phyloP scores from a whole-genome alignment of 2,888 invertebrate species.

The Itoplectis maculator region DNA sequence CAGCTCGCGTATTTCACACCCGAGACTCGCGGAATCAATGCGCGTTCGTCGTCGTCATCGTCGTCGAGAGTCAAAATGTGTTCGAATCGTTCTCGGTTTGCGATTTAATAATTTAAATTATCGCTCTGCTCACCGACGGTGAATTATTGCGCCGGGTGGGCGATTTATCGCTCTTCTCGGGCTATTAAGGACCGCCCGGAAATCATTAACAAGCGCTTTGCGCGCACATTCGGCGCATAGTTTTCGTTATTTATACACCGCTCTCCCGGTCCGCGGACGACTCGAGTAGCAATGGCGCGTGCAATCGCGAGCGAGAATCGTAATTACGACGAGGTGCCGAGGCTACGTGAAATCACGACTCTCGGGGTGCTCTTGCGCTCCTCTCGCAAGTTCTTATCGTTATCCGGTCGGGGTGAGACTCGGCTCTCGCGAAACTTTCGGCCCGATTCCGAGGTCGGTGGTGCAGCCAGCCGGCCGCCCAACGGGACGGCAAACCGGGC shows the following conservation, averaged over 20 bases:
- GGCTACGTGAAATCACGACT: conserved; percentile 71
- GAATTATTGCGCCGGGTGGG: neutral
- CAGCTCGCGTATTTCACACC: neutral
- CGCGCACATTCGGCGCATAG: neutral
- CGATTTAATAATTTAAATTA: conserved; percentile 20
- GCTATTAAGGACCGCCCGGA: neutral
- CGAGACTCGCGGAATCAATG: conserved; percentile 20
- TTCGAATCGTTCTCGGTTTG: conserved; percentile 25
- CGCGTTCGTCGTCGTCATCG: conserved; percentile 30
- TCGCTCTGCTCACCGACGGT: neutral
- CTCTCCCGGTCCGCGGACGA: neutral
- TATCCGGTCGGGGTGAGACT: conserved; percentile 63
- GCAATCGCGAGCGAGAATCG: conserved; percentile 63
- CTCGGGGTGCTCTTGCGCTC: conserved; percentile 4
- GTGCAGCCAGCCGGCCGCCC: conserved; percentile 26
- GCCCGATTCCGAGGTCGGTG: neutral
- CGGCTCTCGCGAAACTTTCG: too few species aligned
- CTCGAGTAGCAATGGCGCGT: neutral
- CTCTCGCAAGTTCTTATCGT: conserved; percentile 63
- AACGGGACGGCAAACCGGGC: conserved; percentile 4
- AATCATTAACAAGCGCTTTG: conserved; percentile 3
- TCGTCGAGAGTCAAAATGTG: neutral
- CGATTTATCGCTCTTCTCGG: neutral
- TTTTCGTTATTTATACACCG: conserved; percentile 23
- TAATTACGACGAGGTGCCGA: conserved; percentile 70